Percentiles rank a stretch among this genome's conserved stretches.
phyloP scores from a whole-genome alignment of 2,797 vertebrate genomes.

The Semaprochilodus insignis region DNA sequence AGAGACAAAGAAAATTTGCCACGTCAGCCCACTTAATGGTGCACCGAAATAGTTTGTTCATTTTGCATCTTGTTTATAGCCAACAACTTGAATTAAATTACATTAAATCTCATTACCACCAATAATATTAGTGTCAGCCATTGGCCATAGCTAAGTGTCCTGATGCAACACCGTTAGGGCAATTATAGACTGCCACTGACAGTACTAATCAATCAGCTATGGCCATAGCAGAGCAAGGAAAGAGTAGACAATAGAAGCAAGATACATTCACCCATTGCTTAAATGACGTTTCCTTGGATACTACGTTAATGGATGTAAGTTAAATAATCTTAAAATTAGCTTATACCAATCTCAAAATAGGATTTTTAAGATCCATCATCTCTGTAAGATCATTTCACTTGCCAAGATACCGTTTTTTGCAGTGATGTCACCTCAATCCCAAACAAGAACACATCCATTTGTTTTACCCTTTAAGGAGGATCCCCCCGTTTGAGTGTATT shows the following conservation, averaged over 20 bases:
- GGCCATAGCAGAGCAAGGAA: background rate
- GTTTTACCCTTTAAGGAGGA: background rate
- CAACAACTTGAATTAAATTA: conserved; percentile 26
- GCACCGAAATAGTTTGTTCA: conserved; percentile 33
- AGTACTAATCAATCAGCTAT: conserved; percentile 20
- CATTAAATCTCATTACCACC: conserved; percentile 39
- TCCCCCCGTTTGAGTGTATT: background rate
- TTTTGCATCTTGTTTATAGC: conserved; percentile 25
- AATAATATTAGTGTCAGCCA: conserved; percentile 30
- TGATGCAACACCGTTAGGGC: background rate
- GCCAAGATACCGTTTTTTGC: too few relatives aligned
- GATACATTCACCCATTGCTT: background rate
- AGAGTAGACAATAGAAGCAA: background rate
- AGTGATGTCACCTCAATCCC: too few relatives aligned
- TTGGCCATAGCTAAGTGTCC: conserved; percentile 7
- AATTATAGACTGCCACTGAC: background rate
- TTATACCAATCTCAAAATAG: too few relatives aligned
- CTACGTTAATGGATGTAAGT: background rate
- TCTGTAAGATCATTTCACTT: too few relatives aligned
- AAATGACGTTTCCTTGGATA: background rate
- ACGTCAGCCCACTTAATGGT: background rate
- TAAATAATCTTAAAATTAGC: too few relatives aligned
- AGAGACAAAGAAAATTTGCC: background rate
- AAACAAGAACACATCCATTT: background rate
- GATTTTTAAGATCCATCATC: too few relatives aligned